A percentile compares a stretch with the other conserved stretches of the same genome.
These are phyloP conservation scores for Thereva nobilitata DNA, from an alignment of 2,888 invertebrate species.

Conservation along the genomic window DNA sequence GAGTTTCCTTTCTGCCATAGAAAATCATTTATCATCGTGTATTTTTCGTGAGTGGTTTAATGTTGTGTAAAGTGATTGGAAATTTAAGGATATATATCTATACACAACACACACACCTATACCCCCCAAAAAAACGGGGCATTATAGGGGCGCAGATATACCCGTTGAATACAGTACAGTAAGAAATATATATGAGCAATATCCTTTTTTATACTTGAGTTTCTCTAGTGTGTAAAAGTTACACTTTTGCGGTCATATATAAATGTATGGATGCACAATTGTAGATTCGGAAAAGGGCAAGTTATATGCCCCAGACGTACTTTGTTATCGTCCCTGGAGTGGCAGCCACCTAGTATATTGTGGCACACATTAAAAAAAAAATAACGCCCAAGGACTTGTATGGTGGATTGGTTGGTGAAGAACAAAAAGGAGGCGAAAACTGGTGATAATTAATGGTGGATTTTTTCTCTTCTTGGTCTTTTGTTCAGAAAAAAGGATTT, in stretches of 20 bases:
- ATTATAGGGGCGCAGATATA: not conserved
- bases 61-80: constrained; percentile 41
- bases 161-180: too few species aligned
- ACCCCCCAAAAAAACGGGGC: not conserved
- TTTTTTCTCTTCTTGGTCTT: not conserved
- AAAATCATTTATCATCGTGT: constrained; percentile 38
- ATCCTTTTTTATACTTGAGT: too few species aligned
- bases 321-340: constrained; percentile 36
- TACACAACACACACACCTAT: constrained; percentile 4
- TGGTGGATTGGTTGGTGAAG: not conserved
- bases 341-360: constrained; percentile 23
- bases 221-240: too few species aligned
- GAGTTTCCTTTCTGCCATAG: constrained; percentile 9
- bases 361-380: constrained; percentile 21
- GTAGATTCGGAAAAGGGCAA: constrained; percentile 28
- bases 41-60: constrained; percentile 40
- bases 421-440: not conserved
- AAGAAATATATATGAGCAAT: too few species aligned
- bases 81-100: constrained; percentile 36
- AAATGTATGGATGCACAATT: not conserved
- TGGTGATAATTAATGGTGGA: constrained; percentile 35
- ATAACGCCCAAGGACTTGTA: not conserved
- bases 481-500: not conserved
- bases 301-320: constrained; percentile 38
- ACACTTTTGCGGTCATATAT: not conserved